Percentiles rank a stretch among this genome's conserved stretches.
Conservation (phyloP, 2,113 vertebrate genomes). For the Toxotes jaculatrix region DNA sequence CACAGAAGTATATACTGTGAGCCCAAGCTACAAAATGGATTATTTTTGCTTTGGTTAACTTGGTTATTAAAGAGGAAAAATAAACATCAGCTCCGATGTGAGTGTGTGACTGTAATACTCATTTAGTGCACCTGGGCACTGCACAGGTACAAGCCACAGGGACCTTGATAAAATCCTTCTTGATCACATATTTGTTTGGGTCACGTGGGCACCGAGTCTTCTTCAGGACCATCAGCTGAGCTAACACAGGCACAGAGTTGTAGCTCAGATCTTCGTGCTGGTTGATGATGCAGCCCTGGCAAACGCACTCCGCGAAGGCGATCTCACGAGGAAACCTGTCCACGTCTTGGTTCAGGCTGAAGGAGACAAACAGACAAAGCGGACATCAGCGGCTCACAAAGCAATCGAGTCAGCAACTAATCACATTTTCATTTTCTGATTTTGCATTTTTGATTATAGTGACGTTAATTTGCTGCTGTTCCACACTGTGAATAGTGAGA, state of each 20-base stretch:
- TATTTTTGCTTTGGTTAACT: not conserved
- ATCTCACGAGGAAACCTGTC: conserved; percentile 80
- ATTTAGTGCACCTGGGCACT: conserved; percentile 58
- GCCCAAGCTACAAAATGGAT: not conserved
- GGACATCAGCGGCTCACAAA: not conserved
- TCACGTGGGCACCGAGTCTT: conserved; percentile 59
- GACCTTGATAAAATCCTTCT: conserved; percentile 67
- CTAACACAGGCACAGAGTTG: conserved; percentile 83
- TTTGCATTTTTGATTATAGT: too few species aligned
- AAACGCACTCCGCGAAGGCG: conserved; percentile 84
- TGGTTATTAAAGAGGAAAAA: not conserved
- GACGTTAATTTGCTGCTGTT: too few species aligned
- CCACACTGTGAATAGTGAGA: too few species aligned
- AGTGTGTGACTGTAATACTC: not conserved
- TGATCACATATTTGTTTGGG: conserved; percentile 43
- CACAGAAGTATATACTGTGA: not conserved
- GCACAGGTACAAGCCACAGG: conserved; percentile 87
- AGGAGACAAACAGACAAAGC: not conserved
- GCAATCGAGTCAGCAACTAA: not conserved
- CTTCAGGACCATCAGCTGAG: conserved; percentile 77
- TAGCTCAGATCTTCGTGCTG: conserved; percentile 60
- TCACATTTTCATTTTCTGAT: not conserved
- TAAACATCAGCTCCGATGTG: not conserved
- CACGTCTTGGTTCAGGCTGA: conserved; percentile 78
- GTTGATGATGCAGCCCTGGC: conserved; percentile 82